A percentile compares a stretch with the other conserved stretches of the same genome.
Evolutionary conservation across 2,113 vertebrate species (phyloP).

Genomic region (Hypocryptadius cinnamomeus): DNA sequence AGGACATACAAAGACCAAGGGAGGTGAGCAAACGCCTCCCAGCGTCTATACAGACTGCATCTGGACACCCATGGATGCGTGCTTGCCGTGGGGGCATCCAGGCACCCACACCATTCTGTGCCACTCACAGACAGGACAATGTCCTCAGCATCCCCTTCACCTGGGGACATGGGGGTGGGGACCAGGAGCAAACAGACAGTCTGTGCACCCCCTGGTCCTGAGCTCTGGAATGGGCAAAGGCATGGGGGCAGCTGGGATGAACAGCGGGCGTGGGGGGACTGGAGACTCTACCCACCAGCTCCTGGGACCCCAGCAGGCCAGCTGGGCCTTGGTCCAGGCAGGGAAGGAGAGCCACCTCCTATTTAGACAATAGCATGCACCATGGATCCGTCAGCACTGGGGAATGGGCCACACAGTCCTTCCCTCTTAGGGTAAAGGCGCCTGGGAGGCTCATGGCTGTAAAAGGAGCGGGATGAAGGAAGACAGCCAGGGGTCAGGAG

Average conservation of each 20-base stretch:
- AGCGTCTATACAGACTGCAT: background rate
- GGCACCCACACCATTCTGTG: background rate
- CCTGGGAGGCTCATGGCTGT: conserved; percentile 33
- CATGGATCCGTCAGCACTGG: background rate
- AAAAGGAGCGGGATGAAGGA: conserved; percentile 38
- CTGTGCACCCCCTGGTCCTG: accelerated
- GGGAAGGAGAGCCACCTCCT: conserved; percentile 5
- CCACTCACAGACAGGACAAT: background rate
- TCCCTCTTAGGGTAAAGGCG: conserved; percentile 55
- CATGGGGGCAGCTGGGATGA: background rate
- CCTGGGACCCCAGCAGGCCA: background rate
- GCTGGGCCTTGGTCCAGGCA: background rate
- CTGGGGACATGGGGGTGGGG: background rate
- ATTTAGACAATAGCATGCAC: conserved; percentile 15
- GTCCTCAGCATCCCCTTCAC: background rate
- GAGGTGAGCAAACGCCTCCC: background rate
- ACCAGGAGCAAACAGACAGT: background rate
- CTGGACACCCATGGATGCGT: background rate
- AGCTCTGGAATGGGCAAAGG: background rate
- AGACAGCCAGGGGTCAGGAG: background rate
- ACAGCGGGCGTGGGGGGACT: accelerated
- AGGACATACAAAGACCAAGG: background rate
- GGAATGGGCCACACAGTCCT: conserved; percentile 12
- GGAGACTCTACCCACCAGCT: background rate
- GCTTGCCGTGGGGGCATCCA: background rate